phyloP scores from a whole-genome alignment of 2,113 vertebrate genomes.

The Antechinus flavipes region DNA sequence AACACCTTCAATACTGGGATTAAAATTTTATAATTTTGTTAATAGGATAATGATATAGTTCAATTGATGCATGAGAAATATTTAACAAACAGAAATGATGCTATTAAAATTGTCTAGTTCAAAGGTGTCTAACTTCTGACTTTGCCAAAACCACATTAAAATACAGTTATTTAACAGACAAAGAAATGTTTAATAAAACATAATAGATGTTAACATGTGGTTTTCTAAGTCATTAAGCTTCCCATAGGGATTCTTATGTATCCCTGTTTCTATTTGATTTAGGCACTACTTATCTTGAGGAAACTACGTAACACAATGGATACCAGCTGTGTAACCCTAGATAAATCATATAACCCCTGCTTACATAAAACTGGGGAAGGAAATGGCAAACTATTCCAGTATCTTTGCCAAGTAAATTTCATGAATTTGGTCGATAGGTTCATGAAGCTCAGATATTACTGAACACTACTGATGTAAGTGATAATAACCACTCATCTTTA shows the following conservation, averaged over 20 bases:
- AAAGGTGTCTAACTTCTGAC: background rate
- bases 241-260: background rate
- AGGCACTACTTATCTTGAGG: background rate
- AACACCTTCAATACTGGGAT: background rate
- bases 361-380: background rate
- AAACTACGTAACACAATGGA: background rate
- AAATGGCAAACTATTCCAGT: background rate
- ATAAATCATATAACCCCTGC: background rate
- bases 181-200: background rate
- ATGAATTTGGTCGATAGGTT: background rate
- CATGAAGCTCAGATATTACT: background rate
- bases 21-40: background rate
- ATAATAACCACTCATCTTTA: background rate
- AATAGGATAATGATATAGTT: background rate
- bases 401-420: background rate
- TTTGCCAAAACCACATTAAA: background rate
- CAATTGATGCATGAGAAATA: background rate
- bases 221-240: background rate
- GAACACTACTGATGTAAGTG: background rate
- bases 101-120: background rate
- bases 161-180: background rate
- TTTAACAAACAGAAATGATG: background rate
- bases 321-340: background rate
- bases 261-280: background rate
- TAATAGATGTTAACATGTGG: background rate